Conservation (phyloP, 2,797 vertebrate species). For the Acanthornis magna region DNA sequence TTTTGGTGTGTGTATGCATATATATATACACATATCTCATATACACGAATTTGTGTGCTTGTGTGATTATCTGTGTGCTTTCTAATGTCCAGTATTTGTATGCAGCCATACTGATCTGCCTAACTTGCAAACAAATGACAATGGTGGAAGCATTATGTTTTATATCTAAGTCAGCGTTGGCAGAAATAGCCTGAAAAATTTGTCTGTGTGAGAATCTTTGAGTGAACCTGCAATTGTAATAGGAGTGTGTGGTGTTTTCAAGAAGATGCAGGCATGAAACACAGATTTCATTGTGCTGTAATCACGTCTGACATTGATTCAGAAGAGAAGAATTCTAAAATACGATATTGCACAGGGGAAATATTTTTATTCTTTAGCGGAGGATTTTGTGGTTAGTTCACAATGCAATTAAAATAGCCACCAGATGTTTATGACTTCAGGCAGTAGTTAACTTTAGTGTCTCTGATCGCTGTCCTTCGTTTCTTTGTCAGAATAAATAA, state of each 20-base stretch:
- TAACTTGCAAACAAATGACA: not conserved
- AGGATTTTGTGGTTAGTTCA: conserved; percentile 55
- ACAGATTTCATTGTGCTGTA: conserved; percentile 18
- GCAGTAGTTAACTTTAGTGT: conserved; percentile 49
- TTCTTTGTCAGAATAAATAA: conserved; percentile 40
- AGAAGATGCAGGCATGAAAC: conserved; percentile 1
- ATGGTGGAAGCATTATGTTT: not conserved
- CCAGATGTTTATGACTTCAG: conserved; percentile 69
- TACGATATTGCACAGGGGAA: conserved; percentile 50
- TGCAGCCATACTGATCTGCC: not conserved
- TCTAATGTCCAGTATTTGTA: not conserved
- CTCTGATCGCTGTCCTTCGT: not conserved
- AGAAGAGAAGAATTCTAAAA: conserved; percentile 59
- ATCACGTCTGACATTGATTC: conserved; percentile 41
- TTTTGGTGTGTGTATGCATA: not conserved
- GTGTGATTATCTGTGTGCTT: not conserved
- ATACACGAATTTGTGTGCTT: not conserved
- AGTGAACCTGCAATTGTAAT: not conserved
- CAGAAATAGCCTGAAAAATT: not conserved
- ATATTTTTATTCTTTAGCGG: conserved; percentile 27
- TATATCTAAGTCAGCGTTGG: not conserved
- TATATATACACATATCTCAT: not conserved
- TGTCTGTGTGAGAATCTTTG: not conserved
- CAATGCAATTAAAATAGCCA: conserved; percentile 66
- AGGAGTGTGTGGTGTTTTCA: not conserved